phyloP scores from a whole-genome alignment of 2,888 invertebrate genomes.

The Coenonympha arcania region DNA sequence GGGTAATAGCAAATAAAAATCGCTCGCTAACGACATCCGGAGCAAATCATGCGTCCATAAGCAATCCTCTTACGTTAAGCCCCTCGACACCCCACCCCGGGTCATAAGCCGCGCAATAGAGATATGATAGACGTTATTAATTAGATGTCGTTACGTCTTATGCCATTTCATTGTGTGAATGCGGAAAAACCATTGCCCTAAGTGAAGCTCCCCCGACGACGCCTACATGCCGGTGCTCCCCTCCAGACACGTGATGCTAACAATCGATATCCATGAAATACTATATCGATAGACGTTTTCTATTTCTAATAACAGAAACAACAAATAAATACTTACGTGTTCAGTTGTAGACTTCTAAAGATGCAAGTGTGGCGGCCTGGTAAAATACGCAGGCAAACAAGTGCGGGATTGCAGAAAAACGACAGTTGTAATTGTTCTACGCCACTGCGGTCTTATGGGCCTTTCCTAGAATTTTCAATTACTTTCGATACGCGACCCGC shows the following conservation, averaged over 20 bases:
- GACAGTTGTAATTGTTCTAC: too few species aligned
- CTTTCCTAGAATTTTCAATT: too few species aligned
- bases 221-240: constrained; percentile 16
- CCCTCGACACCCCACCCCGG: constrained; percentile 34
- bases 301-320: too few species aligned
- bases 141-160: constrained; percentile 71
- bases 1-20: constrained; percentile 47
- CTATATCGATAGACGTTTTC: constrained; percentile 5
- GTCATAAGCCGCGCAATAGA: constrained; percentile 64
- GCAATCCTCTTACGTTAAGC: constrained; percentile 69
- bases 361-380: too few species aligned
- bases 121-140: constrained; percentile 74
- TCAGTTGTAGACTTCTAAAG: too few species aligned
- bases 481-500: too few species aligned
- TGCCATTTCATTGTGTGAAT: constrained; percentile 64
- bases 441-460: too few species aligned
- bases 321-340: too few species aligned
- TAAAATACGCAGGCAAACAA: too few species aligned
- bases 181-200: constrained; percentile 52
- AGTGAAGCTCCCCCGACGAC: constrained; percentile 45
- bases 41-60: constrained; percentile 65
- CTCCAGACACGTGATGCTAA: constrained; percentile 15
- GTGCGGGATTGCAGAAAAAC: too few species aligned
- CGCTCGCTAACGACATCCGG: constrained; percentile 52
- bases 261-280: constrained; percentile 23